These are phyloP conservation scores for Eubucco bourcierii DNA, from an alignment of 2,113 vertebrate genomes.

Conservation along the genomic window DNA sequence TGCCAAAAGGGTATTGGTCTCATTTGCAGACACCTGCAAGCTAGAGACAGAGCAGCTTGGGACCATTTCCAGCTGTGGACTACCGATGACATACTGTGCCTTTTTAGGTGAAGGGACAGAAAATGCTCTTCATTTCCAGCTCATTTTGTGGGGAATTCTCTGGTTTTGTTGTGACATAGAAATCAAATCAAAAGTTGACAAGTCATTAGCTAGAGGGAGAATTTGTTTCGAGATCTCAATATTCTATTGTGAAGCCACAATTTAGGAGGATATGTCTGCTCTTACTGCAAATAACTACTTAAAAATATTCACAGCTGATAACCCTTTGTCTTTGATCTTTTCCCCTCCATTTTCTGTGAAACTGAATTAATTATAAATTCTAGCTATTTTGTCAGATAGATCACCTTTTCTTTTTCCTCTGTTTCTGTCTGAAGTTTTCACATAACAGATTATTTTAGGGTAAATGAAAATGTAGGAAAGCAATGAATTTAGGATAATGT, in stretches of 20 bases:
- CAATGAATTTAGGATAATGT: neutral
- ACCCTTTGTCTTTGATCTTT: neutral
- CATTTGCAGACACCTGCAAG: constrained; percentile 16
- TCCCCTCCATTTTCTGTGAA: neutral
- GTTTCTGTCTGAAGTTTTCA: neutral
- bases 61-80: neutral
- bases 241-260: neutral
- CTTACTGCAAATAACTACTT: neutral
- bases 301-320: neutral
- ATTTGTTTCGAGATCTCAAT: neutral
- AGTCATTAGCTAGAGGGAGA: neutral
- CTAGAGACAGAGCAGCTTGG: constrained; percentile 20
- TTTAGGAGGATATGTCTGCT: neutral
- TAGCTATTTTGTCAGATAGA: neutral
- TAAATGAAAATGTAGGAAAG: neutral
- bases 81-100: neutral
- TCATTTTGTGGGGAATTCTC: neutral
- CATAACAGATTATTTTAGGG: neutral
- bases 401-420: neutral
- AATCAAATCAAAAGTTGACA: neutral
- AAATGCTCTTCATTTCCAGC: neutral
- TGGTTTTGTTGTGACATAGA: neutral
- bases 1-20: neutral
- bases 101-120: neutral
- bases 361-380: neutral